Evolutionary conservation across 2,113 vertebrate species (phyloP), one percentile per base, ranked within the genome.

Genomic region (Speoplatyrhinus poulsoni): DNA sequence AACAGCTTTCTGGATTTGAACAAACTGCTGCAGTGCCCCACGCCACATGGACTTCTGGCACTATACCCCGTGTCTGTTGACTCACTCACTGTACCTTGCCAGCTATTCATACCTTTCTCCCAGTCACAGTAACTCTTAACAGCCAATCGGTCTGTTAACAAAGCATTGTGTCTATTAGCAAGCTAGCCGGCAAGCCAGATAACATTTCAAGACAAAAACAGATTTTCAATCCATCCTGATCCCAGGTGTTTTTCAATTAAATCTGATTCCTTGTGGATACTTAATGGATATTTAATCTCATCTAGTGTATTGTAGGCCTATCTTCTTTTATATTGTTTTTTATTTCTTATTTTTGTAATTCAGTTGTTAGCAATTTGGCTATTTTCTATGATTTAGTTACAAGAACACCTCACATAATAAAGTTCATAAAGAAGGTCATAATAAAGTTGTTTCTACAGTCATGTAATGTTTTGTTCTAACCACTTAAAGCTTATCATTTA

Each of bases 31-130:
- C 75, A 63, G 62, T 71, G 62, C 73, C 10, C 68, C 49, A 16
- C 56, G 75, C 33, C 70, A 80, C 75, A 77, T 69, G 69, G 64
- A 63, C 59, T 62, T 80, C 50, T 79, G 83, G 69, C 79, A 57
- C 73, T 32, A 49, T 32, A 49, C 9, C 52, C 62, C 7, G 9
- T 63, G 65, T 72, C 72, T 73, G 77, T 82, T 87, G 85, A 89
- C 78, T 88, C 84, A 90, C 72, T n/a, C 15, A 53, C 12, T 75
- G 65, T 61, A 73, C 60, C 48, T 60, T 62, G 80, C 85, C 77
- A 85, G 77, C 77, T 73, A 79, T 82, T 86, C 79, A 82, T 84
- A 80, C 76, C 77, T 83, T 84, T 76, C 73, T 77, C 80, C 80
- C 62, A 67, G 69, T 83, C 72, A 73, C 73, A 12, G 80, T 84